Percentiles rank a stretch among this genome's conserved stretches.
These are phyloP conservation scores for Kuschelorhynchus macadamiae DNA, from an alignment of 2,888 invertebrate genomes.

Conservation along the genomic window DNA sequence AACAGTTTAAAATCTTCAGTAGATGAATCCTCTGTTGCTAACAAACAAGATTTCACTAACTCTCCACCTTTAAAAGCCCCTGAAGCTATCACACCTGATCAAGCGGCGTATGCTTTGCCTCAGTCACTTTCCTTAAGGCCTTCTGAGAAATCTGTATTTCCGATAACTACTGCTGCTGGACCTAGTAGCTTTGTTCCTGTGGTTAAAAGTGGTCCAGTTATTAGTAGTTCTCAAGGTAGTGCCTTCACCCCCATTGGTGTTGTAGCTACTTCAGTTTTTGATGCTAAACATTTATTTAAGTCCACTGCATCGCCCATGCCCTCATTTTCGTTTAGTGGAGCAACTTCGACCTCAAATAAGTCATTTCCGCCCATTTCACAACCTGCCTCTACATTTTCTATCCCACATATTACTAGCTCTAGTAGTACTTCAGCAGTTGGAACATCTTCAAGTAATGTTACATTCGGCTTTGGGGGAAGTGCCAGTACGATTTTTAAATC, in stretches of 20 bases:
- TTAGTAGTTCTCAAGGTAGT: constrained; percentile 36
- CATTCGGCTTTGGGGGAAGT: background rate
- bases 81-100: constrained; percentile 3
- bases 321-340: constrained; percentile 31
- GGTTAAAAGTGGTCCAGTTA: constrained; percentile 25
- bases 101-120: background rate
- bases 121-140: constrained; percentile 4
- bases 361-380: background rate
- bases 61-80: constrained; percentile 55
- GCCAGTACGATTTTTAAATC: constrained; percentile 14
- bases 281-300: constrained; percentile 8
- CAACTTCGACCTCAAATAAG: background rate
- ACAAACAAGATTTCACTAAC: constrained; percentile 56
- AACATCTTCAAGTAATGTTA: background rate
- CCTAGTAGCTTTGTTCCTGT: constrained; percentile 28
- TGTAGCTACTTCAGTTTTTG: constrained; percentile 5
- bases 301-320: constrained; percentile 7
- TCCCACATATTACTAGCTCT: background rate
- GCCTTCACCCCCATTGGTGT: constrained; percentile 48
- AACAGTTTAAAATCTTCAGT: constrained; percentile 53
- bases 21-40: constrained; percentile 47
- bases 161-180: constrained; percentile 1
- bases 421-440: background rate
- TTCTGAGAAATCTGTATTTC: constrained; percentile 7
- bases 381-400: constrained; percentile 4